Conservation (phyloP, 2,113 vertebrate genomes). For the Mugil cephalus region DNA sequence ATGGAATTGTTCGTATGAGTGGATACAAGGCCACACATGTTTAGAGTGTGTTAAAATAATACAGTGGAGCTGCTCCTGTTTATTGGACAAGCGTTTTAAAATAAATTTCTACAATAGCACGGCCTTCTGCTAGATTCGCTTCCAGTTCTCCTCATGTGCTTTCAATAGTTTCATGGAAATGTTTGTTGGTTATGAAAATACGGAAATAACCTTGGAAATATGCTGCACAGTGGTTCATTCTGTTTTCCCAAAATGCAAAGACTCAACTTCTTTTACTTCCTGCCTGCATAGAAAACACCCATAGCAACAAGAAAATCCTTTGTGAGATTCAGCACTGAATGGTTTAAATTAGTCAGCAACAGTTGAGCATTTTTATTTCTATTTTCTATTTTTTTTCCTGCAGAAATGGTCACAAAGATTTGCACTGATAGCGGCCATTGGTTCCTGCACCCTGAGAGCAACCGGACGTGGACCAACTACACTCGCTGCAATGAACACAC, state of each 20-base stretch:
- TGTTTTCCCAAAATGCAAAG: neutral
- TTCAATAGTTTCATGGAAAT: too few relatives aligned
- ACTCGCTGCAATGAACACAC: slow-evolving; percentile 90
- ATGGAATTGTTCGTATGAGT: neutral
- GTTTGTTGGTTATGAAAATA: neutral
- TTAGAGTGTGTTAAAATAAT: neutral
- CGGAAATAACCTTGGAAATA: too few relatives aligned
- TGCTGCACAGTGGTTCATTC: neutral
- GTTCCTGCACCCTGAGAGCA: slow-evolving; percentile 95
- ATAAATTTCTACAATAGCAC: too few relatives aligned
- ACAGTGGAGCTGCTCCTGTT: neutral
- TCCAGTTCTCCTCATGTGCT: too few relatives aligned
- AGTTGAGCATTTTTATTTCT: neutral
- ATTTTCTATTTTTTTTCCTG: neutral
- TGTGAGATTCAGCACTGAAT: neutral
- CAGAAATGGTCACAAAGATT: slow-evolving; percentile 96
- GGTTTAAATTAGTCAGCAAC: neutral
- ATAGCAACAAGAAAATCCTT: too few relatives aligned
- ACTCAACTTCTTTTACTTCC: too few relatives aligned
- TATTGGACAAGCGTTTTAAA: neutral
- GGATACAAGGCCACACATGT: neutral
- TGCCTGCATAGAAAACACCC: neutral
- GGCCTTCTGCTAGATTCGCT: too few relatives aligned
- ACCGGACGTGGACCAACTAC: slow-evolving; percentile 96
- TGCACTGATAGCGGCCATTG: slow-evolving; percentile 91